A percentile compares a stretch with the other conserved stretches of the same genome.
These are phyloP conservation scores for Parapsyche elsis DNA, from an alignment of 1,140 invertebrate species.

Conservation along the genomic window DNA sequence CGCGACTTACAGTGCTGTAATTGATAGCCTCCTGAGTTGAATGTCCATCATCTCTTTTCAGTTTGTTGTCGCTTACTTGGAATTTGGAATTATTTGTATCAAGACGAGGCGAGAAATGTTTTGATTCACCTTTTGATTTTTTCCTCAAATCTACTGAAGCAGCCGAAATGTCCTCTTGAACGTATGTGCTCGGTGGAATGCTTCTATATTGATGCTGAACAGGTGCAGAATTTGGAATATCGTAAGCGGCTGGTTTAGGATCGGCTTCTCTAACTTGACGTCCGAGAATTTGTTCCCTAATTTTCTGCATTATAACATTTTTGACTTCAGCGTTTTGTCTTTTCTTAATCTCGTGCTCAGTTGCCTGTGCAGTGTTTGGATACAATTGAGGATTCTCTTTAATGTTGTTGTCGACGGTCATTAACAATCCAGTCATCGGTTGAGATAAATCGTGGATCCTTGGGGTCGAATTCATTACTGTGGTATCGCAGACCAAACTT, in stretches of 20 bases:
- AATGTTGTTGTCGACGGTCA: constrained; percentile 61
- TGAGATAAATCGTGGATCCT: constrained; percentile 16
- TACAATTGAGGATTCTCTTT: not conserved
- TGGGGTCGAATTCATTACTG: constrained; percentile 54
- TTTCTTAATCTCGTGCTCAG: constrained; percentile 58
- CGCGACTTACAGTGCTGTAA: constrained; percentile 6
- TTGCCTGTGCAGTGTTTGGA: constrained; percentile 58
- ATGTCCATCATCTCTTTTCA: not conserved
- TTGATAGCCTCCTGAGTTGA: constrained; percentile 10
- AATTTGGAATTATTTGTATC: not conserved
- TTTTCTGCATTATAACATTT: constrained; percentile 66
- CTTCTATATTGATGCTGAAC: constrained; percentile 9
- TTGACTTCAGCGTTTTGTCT: constrained; percentile 60
- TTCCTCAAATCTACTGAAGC: constrained; percentile 39
- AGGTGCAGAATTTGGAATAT: not conserved
- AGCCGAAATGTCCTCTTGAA: constrained; percentile 7
- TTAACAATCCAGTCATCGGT: constrained; percentile 61
- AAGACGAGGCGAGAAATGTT: constrained; percentile 39
- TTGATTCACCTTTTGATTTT: constrained; percentile 42
- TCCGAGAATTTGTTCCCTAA: constrained; percentile 67
- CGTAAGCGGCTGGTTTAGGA: not conserved
- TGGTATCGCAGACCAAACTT: constrained; percentile 46
- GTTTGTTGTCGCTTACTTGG: not conserved
- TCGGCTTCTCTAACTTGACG: constrained; percentile 63
- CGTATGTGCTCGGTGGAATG: not conserved